Evolutionary conservation across 2,797 vertebrate species (phyloP).

Genomic region (Rhabdophis nuchalis): DNA sequence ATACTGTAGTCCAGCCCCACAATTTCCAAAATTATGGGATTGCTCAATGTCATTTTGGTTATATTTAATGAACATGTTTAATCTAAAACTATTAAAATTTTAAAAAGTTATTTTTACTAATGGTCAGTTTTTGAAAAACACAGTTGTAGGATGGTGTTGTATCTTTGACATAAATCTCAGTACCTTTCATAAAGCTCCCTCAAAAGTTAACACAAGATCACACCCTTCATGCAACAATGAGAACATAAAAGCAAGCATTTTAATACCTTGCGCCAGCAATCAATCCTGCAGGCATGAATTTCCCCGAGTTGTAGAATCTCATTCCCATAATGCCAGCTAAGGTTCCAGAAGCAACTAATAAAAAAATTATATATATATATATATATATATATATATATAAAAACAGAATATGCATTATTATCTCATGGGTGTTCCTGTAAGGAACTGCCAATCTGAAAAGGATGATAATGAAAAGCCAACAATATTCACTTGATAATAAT

Average conservation of each 20-base stretch:
- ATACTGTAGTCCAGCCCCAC: too few relatives aligned
- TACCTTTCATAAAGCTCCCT: neutral
- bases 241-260: neutral
- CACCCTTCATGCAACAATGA: neutral
- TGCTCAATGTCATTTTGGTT: neutral
- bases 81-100: neutral
- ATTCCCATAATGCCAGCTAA: constrained; percentile 89
- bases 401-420: constrained; percentile 18
- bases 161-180: neutral
- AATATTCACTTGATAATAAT: neutral
- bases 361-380: neutral
- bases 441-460: constrained; percentile 3
- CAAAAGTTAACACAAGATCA: neutral
- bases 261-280: constrained; percentile 89
- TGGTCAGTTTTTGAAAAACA: neutral
- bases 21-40: neutral
- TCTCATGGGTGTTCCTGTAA: neutral
- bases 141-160: neutral
- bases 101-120: neutral
- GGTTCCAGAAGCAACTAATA: constrained; percentile 84
- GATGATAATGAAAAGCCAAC: neutral
- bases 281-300: constrained; percentile 94
- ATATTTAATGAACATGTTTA: neutral
- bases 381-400: neutral
- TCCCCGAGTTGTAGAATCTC: constrained; percentile 90